phyloP scores from a whole-genome alignment of 92 coral and sea anemone species.

The Isaurus tuberculatus region DNA sequence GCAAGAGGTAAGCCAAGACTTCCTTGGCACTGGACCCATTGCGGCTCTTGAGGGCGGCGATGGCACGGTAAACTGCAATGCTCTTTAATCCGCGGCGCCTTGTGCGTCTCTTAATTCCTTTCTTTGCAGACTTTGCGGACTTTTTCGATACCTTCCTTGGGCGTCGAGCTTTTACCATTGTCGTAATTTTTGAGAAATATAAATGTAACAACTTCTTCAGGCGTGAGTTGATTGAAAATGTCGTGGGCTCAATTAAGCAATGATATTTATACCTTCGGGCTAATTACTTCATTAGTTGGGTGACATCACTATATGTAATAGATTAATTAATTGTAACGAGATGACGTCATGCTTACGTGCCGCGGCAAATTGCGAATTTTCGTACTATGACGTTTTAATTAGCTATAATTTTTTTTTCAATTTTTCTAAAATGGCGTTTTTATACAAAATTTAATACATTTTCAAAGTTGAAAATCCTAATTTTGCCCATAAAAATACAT shows the following conservation, averaged over 20 bases:
- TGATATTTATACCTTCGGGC: slow-evolving; percentile 36
- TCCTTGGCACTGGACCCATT: slow-evolving; percentile 78
- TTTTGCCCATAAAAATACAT: background rate
- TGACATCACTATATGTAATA: slow-evolving; percentile 41
- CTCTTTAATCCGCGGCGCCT: slow-evolving; percentile 67
- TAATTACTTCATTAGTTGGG: slow-evolving; percentile 37
- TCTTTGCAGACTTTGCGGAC: slow-evolving; percentile 50
- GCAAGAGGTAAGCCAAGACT: slow-evolving; percentile 65
- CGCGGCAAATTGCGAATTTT: background rate
- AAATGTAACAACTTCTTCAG: slow-evolving; percentile 26
- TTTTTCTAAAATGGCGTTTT: background rate
- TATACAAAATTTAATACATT: background rate
- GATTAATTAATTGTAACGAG: slow-evolving; percentile 9
- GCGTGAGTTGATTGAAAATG: slow-evolving; percentile 44
- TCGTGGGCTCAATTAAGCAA: slow-evolving; percentile 34
- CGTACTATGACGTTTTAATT: slow-evolving; percentile 35
- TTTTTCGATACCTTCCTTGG: slow-evolving; percentile 26
- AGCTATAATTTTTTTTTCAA: background rate
- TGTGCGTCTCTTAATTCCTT: slow-evolving; percentile 49
- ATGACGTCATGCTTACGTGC: slow-evolving; percentile 7
- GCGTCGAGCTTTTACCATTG: slow-evolving; percentile 44
- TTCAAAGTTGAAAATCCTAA: background rate
- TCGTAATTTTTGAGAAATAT: slow-evolving; percentile 18
- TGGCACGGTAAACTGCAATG: slow-evolving; percentile 65
- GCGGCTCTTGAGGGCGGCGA: slow-evolving; percentile 79